phyloP scores from a whole-genome alignment of 2,888 invertebrate species.

The Ctena decussata region DNA sequence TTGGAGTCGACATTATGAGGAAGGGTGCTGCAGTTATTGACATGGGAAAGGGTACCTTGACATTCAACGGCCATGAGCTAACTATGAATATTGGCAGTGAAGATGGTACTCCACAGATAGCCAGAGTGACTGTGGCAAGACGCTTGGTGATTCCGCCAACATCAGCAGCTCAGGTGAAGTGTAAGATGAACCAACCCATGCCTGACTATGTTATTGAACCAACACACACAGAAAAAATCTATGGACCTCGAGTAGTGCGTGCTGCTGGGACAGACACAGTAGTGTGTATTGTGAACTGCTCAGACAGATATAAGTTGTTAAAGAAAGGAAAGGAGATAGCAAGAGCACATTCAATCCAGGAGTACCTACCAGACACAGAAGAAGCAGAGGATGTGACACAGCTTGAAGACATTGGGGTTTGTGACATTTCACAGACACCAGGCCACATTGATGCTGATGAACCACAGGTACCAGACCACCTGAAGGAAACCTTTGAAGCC shows the following conservation, averaged over 20 bases:
- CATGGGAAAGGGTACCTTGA: neutral
- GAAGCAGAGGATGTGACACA: neutral
- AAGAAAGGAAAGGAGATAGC: neutral
- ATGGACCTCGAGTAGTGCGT: neutral
- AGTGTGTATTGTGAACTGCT: neutral
- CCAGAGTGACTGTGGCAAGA: neutral
- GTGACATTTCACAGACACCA: neutral
- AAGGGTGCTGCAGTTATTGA: neutral
- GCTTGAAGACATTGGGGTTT: neutral
- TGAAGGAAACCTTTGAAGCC: neutral
- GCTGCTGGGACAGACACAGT: conserved; percentile 1
- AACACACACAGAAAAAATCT: neutral
- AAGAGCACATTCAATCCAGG: neutral
- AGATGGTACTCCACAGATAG: neutral
- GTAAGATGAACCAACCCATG: neutral
- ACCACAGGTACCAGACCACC: neutral
- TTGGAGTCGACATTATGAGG: neutral
- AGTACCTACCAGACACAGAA: neutral
- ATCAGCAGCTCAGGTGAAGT: neutral
- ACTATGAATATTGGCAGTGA: neutral
- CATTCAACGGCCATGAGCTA: neutral
- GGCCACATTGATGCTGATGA: neutral
- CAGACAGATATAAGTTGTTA: neutral
- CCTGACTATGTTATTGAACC: neutral
- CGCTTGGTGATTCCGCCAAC: neutral